Percentiles rank a stretch among this genome's conserved stretches.
Evolutionary conservation across 2,888 invertebrate species (phyloP).

Genomic region (Caenorhabditis plicata): DNA sequence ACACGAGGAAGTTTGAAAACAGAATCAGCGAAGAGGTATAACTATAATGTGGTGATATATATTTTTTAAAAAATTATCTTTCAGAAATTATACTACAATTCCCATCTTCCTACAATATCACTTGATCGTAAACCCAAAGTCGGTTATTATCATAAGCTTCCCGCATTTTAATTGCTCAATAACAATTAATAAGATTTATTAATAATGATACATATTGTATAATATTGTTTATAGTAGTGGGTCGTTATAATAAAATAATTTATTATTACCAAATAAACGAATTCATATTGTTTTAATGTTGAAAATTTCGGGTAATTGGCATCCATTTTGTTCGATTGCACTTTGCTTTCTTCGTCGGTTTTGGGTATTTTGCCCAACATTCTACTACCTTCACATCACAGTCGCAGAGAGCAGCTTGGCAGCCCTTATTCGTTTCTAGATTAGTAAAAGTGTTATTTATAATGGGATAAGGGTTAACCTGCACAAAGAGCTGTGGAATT

Average conservation of each 20-base stretch:
- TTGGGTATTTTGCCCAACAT: conserved; percentile 54
- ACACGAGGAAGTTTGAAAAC: too few relatives aligned
- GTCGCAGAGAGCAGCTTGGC: conserved; percentile 53
- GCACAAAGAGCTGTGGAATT: conserved; percentile 40
- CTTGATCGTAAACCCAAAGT: conserved; percentile 19
- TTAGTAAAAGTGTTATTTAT: neutral
- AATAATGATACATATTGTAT: conserved; percentile 2
- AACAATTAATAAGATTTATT: too few relatives aligned
- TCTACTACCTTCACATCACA: conserved; percentile 55
- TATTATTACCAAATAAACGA: neutral
- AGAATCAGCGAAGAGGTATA: conserved; percentile 10
- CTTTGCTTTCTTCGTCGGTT: conserved; percentile 41
- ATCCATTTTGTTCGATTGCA: conserved; percentile 33
- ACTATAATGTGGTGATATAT: neutral
- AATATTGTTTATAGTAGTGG: neutral
- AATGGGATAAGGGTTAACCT: conserved; percentile 13
- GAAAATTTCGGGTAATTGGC: conserved; percentile 16
- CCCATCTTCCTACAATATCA: conserved; percentile 24
- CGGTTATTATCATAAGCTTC: conserved; percentile 29
- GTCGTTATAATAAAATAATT: too few relatives aligned
- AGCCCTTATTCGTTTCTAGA: conserved; percentile 36
- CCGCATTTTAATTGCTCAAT: neutral
- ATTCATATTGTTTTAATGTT: conserved; percentile 8
- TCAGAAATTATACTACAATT: conserved; percentile 21
- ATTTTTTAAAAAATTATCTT: neutral